Percentiles rank a stretch among this genome's conserved stretches.
phyloP scores from a whole-genome alignment of 2,113 vertebrate genomes.

The Pogonocichla stellata region DNA sequence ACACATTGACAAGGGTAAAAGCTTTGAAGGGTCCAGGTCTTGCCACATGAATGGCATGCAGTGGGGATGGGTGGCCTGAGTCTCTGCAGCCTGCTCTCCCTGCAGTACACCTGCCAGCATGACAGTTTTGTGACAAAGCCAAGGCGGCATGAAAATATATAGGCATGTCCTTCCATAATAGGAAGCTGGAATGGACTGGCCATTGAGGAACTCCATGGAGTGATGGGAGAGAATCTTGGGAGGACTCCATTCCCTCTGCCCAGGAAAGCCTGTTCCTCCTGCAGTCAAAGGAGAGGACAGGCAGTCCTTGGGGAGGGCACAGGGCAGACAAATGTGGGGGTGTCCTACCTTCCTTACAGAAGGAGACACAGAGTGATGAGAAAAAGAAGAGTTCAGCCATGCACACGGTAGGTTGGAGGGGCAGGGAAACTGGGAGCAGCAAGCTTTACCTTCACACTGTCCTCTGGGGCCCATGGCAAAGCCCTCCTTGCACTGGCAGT shows the following conservation, averaged over 20 bases:
- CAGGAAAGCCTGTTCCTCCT: background rate
- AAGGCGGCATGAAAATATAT: background rate
- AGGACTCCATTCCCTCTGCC: background rate
- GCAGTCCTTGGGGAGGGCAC: background rate
- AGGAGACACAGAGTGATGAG: fast-evolving
- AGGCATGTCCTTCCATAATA: background rate
- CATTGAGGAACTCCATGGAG: background rate
- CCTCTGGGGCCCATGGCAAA: slow-evolving; percentile 80
- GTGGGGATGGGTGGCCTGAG: background rate
- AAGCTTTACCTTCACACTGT: slow-evolving; percentile 85
- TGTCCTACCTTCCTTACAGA: background rate
- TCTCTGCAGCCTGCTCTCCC: background rate
- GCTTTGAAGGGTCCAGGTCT: background rate
- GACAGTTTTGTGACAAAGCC: background rate
- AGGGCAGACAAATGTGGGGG: background rate
- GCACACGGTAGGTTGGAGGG: background rate
- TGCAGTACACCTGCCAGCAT: background rate
- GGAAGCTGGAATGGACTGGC: background rate
- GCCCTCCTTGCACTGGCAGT: slow-evolving; percentile 85
- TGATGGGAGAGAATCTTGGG: background rate
- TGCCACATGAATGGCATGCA: background rate
- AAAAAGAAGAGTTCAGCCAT: background rate
- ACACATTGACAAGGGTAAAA: background rate
- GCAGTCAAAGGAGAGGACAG: background rate
- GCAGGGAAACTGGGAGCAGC: background rate